Conservation (phyloP, 2,888 invertebrate species). For the Lasioglossum malachurum region DNA sequence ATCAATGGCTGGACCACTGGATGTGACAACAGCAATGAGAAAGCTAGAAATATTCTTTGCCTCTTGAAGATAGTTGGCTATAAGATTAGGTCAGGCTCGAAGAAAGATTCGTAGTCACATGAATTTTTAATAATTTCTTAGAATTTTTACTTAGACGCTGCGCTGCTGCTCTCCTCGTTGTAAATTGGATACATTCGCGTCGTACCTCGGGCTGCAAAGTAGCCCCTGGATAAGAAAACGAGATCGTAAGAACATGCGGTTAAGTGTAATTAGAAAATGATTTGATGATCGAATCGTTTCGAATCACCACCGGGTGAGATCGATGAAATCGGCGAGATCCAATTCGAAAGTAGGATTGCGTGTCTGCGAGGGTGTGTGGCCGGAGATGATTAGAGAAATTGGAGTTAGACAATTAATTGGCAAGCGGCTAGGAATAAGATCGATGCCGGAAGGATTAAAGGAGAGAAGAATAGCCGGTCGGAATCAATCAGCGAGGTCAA, state of each 20-base stretch:
- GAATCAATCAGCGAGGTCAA: slow-evolving; percentile 74
- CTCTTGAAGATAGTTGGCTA: no score
- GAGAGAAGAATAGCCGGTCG: slow-evolving; percentile 56
- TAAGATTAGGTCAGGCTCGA: no score
- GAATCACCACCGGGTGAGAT: background rate
- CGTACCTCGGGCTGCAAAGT: background rate
- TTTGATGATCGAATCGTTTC: no score
- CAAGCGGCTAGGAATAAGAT: background rate
- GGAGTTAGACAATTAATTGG: background rate
- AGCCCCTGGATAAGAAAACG: background rate
- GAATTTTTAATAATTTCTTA: background rate
- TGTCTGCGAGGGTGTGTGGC: background rate
- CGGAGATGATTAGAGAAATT: background rate
- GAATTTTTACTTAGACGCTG: background rate
- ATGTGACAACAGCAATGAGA: background rate
- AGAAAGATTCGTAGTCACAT: no score
- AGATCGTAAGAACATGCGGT: background rate
- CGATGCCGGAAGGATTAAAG: slow-evolving; percentile 48
- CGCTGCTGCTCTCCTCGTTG: background rate
- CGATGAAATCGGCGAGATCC: background rate
- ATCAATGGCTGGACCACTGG: no score
- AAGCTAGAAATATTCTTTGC: background rate
- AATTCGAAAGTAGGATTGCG: background rate
- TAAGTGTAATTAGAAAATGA: background rate
- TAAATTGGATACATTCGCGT: no score